These are phyloP conservation scores for Drosophila hydei DNA, from an alignment of 1,140 invertebrate species.

Conservation along the genomic window DNA sequence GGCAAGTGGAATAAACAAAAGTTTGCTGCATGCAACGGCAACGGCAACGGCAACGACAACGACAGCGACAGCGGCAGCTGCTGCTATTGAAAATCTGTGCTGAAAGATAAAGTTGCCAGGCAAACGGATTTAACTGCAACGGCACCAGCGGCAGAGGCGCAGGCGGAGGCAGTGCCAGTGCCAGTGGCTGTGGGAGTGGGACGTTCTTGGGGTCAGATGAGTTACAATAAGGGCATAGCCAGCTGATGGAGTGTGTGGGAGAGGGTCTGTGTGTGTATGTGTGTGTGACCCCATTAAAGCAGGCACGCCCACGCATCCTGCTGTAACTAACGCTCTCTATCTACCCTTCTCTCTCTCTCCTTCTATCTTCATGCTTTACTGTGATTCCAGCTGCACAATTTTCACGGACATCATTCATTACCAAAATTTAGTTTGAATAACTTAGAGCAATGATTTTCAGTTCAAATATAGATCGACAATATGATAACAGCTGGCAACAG, in stretches of 20 bases:
- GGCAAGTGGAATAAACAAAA: constrained; percentile 66
- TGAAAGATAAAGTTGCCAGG: constrained; percentile 70
- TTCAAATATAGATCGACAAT: too few species aligned
- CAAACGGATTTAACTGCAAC: constrained; percentile 70
- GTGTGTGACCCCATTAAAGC: constrained; percentile 58
- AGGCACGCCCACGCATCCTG: constrained; percentile 31
- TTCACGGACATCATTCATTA: constrained; percentile 69
- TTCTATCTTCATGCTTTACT: not conserved
- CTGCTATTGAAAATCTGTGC: constrained; percentile 76
- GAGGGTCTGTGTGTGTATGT: constrained; percentile 8
- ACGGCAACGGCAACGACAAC: constrained; percentile 22
- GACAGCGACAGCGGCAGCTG: constrained; percentile 30
- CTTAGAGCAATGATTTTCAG: too few species aligned
- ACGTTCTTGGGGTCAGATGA: not conserved
- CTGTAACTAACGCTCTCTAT: not conserved
- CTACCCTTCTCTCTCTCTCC: too few species aligned
- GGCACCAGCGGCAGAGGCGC: not conserved
- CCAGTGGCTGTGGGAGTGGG: too few species aligned
- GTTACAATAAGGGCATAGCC: constrained; percentile 6
- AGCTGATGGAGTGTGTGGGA: constrained; percentile 6
- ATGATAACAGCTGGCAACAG: too few species aligned
- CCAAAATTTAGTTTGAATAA: constrained; percentile 17
- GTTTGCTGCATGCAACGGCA: constrained; percentile 44
- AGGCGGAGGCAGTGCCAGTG: not conserved
- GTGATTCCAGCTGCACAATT: constrained; percentile 39